Percentiles rank a stretch among this genome's conserved stretches.
Conservation (phyloP, 30 jellyfish, hydroid and myxozoan genomes). For the Mastigias papua region DNA sequence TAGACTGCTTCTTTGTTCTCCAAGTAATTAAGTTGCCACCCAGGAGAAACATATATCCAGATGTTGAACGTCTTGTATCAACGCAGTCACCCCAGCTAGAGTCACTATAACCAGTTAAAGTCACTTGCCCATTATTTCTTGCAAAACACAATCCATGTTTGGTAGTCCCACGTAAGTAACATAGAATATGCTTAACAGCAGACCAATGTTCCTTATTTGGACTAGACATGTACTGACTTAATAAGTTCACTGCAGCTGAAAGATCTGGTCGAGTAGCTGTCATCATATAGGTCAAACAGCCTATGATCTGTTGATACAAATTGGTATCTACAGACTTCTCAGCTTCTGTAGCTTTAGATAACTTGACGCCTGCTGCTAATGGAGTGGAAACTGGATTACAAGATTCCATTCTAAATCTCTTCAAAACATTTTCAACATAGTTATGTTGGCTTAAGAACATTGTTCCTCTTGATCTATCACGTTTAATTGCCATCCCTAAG, state of each 20-base stretch:
- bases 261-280: slow-evolving; percentile 52
- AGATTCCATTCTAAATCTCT: slow-evolving; percentile 31
- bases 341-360: slow-evolving; percentile 13
- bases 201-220: slow-evolving; percentile 52
- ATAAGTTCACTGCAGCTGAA: slow-evolving; percentile 35
- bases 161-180: slow-evolving; percentile 38
- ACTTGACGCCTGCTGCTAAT: slow-evolving; percentile 32
- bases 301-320: slow-evolving; percentile 35
- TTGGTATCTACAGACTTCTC: slow-evolving; percentile 17
- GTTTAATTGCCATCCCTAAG: slow-evolving; percentile 34
- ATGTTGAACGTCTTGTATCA: no score
- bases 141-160: no score
- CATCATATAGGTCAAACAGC: slow-evolving; percentile 42
- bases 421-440: slow-evolving; percentile 15
- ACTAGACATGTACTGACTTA: slow-evolving; percentile 52
- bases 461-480: slow-evolving; percentile 31
- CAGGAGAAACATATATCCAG: no score
- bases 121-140: no score
- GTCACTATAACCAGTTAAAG: no score
- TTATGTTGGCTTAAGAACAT: slow-evolving; percentile 19
- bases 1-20: slow-evolving; percentile 44
- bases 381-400: slow-evolving; percentile 34
- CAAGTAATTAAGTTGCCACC: slow-evolving; percentile 30
- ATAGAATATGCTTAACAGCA: slow-evolving; percentile 12
- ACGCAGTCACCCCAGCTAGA: no score